phyloP scores from a whole-genome alignment of 2,888 invertebrate species.

The Pterobdella sp. region DNA sequence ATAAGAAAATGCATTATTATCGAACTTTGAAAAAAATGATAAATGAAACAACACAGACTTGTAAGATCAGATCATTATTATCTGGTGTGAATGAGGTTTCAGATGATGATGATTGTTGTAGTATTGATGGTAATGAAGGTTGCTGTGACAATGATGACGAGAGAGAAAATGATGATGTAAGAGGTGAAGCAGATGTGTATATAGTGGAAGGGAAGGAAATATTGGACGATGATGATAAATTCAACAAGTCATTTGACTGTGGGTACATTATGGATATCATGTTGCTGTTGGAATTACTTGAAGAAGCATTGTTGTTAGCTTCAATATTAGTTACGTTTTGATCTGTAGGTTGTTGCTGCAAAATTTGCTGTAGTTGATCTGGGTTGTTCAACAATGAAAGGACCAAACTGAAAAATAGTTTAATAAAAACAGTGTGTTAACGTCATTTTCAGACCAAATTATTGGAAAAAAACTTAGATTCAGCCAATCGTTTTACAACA shows the following conservation, averaged over 20 bases:
- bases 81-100: neutral
- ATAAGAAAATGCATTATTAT: no score
- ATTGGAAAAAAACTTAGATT: neutral
- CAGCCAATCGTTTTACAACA: no score
- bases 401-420: neutral
- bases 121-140: neutral
- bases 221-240: neutral
- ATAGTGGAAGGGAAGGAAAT: neutral
- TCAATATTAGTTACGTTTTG: no score
- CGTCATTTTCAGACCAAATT: neutral
- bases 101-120: neutral
- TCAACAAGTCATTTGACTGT: neutral
- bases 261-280: neutral
- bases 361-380: neutral
- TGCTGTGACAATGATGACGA: neutral
- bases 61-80: no score
- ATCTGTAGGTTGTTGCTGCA: constrained; percentile 16
- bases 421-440: neutral
- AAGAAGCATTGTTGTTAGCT: neutral
- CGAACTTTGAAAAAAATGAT: no score
- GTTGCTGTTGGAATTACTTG: neutral
- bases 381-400: neutral
- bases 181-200: neutral
- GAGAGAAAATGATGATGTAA: neutral
- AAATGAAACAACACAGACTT: no score